Evolutionary conservation across 2,888 invertebrate genomes (phyloP), one percentile per base, ranked within the genome.

Genomic region (Drosophila acutilabella): DNA sequence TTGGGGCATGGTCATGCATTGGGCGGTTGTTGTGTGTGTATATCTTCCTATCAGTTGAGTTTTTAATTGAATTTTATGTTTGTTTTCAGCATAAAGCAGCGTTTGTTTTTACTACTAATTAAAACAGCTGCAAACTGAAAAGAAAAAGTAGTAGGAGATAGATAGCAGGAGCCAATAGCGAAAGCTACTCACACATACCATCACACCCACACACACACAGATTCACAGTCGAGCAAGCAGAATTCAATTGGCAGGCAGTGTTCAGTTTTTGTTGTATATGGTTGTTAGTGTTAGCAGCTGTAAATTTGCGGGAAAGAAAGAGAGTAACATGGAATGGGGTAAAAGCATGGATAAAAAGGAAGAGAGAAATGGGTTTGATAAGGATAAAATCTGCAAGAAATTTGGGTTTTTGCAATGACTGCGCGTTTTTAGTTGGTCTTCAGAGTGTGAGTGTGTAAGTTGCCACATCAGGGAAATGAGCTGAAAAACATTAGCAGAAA

Each of bases 391-490:
- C 7, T 48, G 14, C n/a, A 20, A 52, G 36, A 18, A 69, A 69
- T 33, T 56, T 51, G 2, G 53, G 18, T 44, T 60, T 60, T 48
- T 48, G 38, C 23, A 36, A 6, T 54, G 53, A 45, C 66, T 42
- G 23, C 14, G 56, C 36, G 18, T 45, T 59, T 52, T 42, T 18
- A 42, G 54, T 59, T 51, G 42, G 11, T 40, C 13, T 6, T 3
- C 42, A 23, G 42, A 20, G 50, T 48, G 20, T 41, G 47, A 42
- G 48, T 51, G 45, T 58, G 45, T 54, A 13, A 64, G 60, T 18
- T 77, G 72, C 56, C 59, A 76, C 71, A 71, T 66, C 66, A 53
- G 56, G 66, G 40, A 72, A 77, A 75, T 77, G 54, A 56, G 41
- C 54, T 44, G 23, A 48, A 52, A 53, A 53, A 26, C 45, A 64